These are phyloP conservation scores for Synergus umbraculus DNA, from an alignment of 2,888 invertebrate species.

Conservation along the genomic window DNA sequence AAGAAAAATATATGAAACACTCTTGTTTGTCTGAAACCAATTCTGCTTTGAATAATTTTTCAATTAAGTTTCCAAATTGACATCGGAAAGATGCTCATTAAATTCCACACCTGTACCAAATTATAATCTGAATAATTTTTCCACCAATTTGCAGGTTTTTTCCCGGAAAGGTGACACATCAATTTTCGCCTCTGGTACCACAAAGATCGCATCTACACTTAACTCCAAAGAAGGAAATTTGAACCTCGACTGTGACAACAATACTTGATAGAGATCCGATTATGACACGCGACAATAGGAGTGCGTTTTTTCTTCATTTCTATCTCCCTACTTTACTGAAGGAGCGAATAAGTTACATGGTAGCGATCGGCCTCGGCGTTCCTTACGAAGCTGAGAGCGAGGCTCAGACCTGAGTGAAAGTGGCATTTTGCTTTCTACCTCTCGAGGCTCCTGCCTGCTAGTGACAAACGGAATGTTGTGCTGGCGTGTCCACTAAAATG, in stretches of 20 bases:
- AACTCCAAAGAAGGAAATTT: not conserved
- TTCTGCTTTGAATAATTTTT: not conserved
- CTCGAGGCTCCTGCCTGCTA: slow-evolving; percentile 48
- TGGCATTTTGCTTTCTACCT: slow-evolving; percentile 77
- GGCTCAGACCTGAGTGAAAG: slow-evolving; percentile 71
- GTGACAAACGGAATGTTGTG: slow-evolving; percentile 56
- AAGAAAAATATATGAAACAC: not conserved
- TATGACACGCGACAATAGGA: slow-evolving; percentile 35
- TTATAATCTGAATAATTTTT: not conserved
- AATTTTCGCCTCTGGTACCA: not conserved
- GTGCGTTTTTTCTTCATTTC: slow-evolving; percentile 19
- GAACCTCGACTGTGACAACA: not conserved
- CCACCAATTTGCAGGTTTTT: not conserved
- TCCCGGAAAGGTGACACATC: not conserved
- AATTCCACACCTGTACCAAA: not conserved
- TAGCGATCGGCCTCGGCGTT: slow-evolving; percentile 54
- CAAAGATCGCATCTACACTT: not conserved
- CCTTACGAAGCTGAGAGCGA: slow-evolving; percentile 45
- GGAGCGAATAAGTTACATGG: slow-evolving; percentile 30
- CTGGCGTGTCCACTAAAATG: slow-evolving; percentile 51
- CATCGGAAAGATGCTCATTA: not conserved
- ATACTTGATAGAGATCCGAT: slow-evolving; percentile 8
- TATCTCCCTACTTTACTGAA: slow-evolving; percentile 36
- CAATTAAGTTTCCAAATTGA: not conserved
- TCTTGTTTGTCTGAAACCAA: not conserved